Conservation (phyloP, 2,888 invertebrate species). For the Alentia gelatinosa region DNA sequence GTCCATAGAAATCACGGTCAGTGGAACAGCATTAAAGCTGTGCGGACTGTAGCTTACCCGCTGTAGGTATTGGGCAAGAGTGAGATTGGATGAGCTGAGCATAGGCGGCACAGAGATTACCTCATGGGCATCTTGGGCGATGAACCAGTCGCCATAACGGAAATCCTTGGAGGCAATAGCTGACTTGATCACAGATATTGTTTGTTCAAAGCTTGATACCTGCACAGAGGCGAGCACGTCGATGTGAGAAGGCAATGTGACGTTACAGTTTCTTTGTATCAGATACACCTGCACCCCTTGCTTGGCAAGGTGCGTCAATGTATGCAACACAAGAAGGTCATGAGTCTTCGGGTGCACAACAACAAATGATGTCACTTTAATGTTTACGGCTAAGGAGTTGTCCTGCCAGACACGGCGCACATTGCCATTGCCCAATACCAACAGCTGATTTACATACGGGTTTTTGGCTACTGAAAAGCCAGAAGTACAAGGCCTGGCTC, state of each 20-base stretch:
- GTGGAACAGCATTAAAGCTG: conserved; percentile 20
- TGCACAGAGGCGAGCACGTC: neutral
- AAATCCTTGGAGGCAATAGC: neutral
- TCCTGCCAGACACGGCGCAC: conserved; percentile 22
- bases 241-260: neutral
- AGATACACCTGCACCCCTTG: neutral
- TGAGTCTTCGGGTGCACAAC: conserved; percentile 9
- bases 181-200: neutral
- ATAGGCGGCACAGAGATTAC: neutral
- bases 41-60: neutral
- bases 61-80: conserved; percentile 16
- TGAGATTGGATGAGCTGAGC: neutral
- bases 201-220: neutral
- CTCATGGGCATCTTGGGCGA: conserved; percentile 38
- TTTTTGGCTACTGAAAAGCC: neutral
- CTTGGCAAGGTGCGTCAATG: neutral
- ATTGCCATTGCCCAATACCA: conserved; percentile 13
- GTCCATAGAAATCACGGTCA: neutral
- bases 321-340: neutral
- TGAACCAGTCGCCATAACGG: conserved; percentile 48
- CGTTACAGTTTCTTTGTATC: conserved; percentile 9
- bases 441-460: neutral
- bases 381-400: neutral
- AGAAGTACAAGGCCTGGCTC: neutral
- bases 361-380: conserved; percentile 30